Percentiles rank a stretch among this genome's conserved stretches.
Evolutionary conservation across 2,113 vertebrate genomes (phyloP).

Genomic region (Corythornis cristatus): DNA sequence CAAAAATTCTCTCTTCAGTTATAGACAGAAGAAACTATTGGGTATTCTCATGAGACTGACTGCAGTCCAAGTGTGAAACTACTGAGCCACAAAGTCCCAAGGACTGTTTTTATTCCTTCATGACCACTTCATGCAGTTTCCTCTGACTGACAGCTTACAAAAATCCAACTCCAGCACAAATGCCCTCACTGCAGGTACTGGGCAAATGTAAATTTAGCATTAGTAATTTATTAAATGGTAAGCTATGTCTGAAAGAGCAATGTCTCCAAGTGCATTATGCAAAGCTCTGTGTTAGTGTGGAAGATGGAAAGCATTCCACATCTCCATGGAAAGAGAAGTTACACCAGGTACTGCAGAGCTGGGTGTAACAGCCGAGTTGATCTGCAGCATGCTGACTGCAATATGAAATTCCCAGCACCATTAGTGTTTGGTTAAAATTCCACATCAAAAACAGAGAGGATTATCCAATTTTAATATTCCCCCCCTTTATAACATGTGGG

Average conservation of each 20-base stretch:
- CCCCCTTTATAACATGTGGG: not conserved
- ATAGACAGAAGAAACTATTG: not conserved
- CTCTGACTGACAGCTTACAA: not conserved
- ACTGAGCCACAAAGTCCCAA: not conserved
- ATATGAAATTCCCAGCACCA: not conserved
- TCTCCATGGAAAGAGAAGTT: not conserved
- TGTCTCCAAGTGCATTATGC: not conserved
- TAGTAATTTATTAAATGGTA: not conserved
- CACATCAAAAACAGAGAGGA: slow-evolving; percentile 6
- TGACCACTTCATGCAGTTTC: not conserved
- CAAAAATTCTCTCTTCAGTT: not conserved
- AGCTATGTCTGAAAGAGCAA: not conserved
- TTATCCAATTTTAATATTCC: not conserved
- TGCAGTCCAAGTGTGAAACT: not conserved
- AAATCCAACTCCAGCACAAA: not conserved
- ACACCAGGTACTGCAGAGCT: not conserved
- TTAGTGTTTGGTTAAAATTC: not conserved
- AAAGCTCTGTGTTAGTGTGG: not conserved
- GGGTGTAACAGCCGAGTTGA: not conserved
- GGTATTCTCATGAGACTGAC: not conserved
- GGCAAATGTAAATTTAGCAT: not conserved
- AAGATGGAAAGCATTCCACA: not conserved
- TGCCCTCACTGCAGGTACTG: not conserved
- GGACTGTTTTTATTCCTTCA: not conserved
- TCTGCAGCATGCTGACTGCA: not conserved